Evolutionary conservation across 2,113 vertebrate genomes (phyloP).

Genomic region (Pseudopipra pipra): DNA sequence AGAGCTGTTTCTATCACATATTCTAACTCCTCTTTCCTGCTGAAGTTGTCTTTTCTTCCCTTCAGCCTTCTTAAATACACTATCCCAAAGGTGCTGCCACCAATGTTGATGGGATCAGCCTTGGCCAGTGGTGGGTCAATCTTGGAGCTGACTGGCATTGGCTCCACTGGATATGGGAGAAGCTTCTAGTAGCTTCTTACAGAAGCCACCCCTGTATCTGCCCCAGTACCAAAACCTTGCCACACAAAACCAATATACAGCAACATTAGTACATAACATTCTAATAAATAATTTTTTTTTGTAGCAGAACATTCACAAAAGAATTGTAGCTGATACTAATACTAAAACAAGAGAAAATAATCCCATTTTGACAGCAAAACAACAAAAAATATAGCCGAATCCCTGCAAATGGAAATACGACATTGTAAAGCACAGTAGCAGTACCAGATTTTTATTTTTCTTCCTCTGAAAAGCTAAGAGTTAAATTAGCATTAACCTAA

Average conservation of each 20-base stretch:
- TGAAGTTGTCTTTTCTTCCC: neutral
- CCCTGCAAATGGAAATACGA: neutral
- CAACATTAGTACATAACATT: neutral
- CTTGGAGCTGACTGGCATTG: neutral
- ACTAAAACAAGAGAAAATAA: conserved; percentile 1
- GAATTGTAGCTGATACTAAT: neutral
- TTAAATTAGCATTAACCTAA: neutral
- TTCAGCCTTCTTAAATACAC: neutral
- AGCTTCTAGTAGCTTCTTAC: neutral
- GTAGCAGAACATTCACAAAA: neutral
- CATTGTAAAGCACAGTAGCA: neutral
- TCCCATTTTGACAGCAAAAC: neutral
- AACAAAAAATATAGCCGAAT: neutral
- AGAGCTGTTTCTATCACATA: neutral
- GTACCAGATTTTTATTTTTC: neutral
- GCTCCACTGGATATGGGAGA: neutral
- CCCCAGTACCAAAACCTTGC: neutral
- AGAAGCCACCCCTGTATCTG: neutral
- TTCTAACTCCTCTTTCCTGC: neutral
- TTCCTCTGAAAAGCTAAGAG: neutral
- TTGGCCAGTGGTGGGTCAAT: fast-evolving
- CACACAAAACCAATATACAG: neutral
- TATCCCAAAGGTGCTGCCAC: neutral
- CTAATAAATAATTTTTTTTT: neutral
- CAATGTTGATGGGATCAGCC: too few species aligned